Base-by-base conservation (phyloP, 2,888 invertebrate genomes). In the Mimas tiliae region DNA sequence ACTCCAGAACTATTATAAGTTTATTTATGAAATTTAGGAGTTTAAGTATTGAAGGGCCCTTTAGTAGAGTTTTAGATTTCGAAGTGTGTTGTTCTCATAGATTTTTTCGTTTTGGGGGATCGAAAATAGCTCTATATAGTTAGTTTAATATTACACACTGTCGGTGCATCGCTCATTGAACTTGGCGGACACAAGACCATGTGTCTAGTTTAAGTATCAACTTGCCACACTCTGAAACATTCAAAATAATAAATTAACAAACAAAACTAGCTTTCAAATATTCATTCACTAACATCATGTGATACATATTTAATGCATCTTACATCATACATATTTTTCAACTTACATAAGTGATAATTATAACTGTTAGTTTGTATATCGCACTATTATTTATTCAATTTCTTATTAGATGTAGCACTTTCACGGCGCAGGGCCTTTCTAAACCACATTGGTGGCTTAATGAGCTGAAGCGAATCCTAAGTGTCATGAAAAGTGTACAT, bases 401-500 rank as follows among this genome's bases (percentile, higher is more conserved):
- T 42, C 38, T 58, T 42, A 19, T 19, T 58, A 42, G 12, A 42
- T 58, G 12, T 19, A 11, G 16, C 12, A 58, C 58, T 58, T 58
- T 58, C 58, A 42, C 42, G 65, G 62, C 16, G 14, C 7, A 12
- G 14, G 12, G 11, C 64, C 74, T 76, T 77, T 75, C 74, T 58
- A 42, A 58, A 58, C 58, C 58, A 42, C 58, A 42, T 1, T 33
- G 7, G 53, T 33, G 53, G 42, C 38, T 58, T 58, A 12, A 58
- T 58, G 38, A 58, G 58, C 42, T 58, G 42, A 55, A 55, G 3
- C 11, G 34, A 58, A 42, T 42, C 12, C 16, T 38, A 38, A 38
- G n/a, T n/a, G 4, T 27, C 4, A 14, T 27, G 14, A 48, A 14
- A 48, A n/a, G 47, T 48, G n/a, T 9, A 7, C 8, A 38, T 42